Evolutionary conservation across 2,888 invertebrate genomes (phyloP).

Genomic region (Agonum fuliginosum): DNA sequence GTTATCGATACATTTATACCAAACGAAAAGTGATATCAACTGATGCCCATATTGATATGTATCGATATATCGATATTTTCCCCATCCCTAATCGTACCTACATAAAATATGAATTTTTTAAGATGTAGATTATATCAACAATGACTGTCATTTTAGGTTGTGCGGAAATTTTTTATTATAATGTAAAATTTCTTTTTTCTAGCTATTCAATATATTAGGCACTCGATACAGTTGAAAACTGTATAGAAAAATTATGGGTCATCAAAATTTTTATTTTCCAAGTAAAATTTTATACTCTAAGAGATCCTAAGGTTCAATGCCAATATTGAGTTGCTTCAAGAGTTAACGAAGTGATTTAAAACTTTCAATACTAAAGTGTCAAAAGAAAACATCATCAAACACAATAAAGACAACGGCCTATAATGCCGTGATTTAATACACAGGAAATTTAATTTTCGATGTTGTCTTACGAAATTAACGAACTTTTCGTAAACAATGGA

Average conservation of each 20-base stretch:
- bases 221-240: too few species aligned
- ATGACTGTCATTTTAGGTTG: too few species aligned
- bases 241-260: neutral
- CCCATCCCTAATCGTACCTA: too few species aligned
- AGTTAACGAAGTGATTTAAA: slow-evolving; percentile 5
- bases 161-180: too few species aligned
- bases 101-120: too few species aligned
- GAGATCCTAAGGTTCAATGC: neutral
- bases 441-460: slow-evolving; percentile 49
- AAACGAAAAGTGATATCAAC: too few species aligned
- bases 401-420: slow-evolving; percentile 19
- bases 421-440: slow-evolving; percentile 14
- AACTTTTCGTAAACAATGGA: slow-evolving; percentile 38
- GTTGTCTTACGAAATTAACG: slow-evolving; percentile 48
- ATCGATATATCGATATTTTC: too few species aligned
- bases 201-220: too few species aligned
- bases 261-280: slow-evolving; percentile 2
- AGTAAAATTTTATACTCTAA: neutral
- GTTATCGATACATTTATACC: too few species aligned
- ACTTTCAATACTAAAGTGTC: neutral
- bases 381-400: slow-evolving; percentile 23
- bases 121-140: too few species aligned
- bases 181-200: too few species aligned
- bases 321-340: neutral
- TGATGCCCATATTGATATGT: too few species aligned